Base-by-base conservation (phyloP, 2,888 invertebrate species). In the Drosophila pegasa region DNA sequence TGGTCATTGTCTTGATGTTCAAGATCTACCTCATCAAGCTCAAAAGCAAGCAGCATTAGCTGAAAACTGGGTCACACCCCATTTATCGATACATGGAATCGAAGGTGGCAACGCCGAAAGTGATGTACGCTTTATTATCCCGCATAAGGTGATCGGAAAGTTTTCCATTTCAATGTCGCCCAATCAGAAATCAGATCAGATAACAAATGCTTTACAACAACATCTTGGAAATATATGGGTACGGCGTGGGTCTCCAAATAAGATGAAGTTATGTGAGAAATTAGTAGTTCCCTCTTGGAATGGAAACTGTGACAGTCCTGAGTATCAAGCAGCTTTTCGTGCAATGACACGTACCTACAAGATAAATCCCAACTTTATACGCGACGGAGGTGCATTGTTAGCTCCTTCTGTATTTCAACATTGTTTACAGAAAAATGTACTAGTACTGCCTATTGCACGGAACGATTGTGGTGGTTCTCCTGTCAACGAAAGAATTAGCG, bases 61-160 rank as follows among this genome's bases (percentile, higher is more conserved):
- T 8, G 27, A 40, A 12, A 73, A 66, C 22, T 79, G 78, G 79
- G 47, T 50, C 2, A 55, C 48, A 64, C 68, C 78, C 0, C 78
- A 78, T 38, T 29, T 79, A 18, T 64, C 79, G 8, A 73, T 79
- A 43, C 79, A 79, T 45, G 79, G 79, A 38, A 60, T 79, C 12
- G 78, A 76, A 31, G 73, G 78, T 2, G 66, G 68, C 7, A 56
- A 69, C 18, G 18, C 50, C 2, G 61, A 63, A 18, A 25, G 16
- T 3, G 60, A 62, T 33, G 16, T 59, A 12, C 67, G 57, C 3
- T 79, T 76, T n/a, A 45, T 73, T 2, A 76, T 79, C 25, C 79
- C 79, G 3, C 65, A 76, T 40, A 78, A 62, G 33, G 79, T 79
- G 0, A 43, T 38, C 0, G 78, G 78, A 3, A 78, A 78, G 14